These are phyloP conservation scores for Anguilla anguilla DNA, from an alignment of 2,797 vertebrate species.

Conservation along the genomic window DNA sequence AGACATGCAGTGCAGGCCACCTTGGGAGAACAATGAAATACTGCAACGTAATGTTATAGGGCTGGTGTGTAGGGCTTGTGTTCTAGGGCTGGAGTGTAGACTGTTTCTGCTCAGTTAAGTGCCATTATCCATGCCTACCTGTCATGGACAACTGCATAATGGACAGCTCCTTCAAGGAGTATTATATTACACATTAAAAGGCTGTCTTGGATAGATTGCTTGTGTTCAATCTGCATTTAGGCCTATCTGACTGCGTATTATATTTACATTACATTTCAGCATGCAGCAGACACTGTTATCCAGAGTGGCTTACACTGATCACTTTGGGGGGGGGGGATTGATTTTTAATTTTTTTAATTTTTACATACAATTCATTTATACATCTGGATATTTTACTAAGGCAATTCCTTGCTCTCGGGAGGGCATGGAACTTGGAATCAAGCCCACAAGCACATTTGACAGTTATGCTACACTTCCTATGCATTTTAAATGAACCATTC, in stretches of 20 bases:
- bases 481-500: too few relatives aligned
- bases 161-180: not conserved
- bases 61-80: not conserved
- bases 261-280: not conserved
- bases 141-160: not conserved
- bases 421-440: too few relatives aligned
- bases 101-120: not conserved
- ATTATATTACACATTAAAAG: not conserved
- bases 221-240: not conserved
- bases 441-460: too few relatives aligned
- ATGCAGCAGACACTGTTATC: too few relatives aligned
- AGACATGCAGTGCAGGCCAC: not conserved
- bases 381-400: too few relatives aligned
- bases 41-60: not conserved
- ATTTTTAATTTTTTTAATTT: too few relatives aligned
- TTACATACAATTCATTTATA: too few relatives aligned
- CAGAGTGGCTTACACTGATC: too few relatives aligned
- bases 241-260: not conserved
- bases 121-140: not conserved
- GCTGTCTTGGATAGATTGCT: not conserved
- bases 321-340: too few relatives aligned
- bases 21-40: not conserved
- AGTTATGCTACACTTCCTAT: too few relatives aligned
- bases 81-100: not conserved
- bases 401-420: too few relatives aligned